Conservation (phyloP, 2,797 vertebrate species). For the Falco berigora region DNA sequence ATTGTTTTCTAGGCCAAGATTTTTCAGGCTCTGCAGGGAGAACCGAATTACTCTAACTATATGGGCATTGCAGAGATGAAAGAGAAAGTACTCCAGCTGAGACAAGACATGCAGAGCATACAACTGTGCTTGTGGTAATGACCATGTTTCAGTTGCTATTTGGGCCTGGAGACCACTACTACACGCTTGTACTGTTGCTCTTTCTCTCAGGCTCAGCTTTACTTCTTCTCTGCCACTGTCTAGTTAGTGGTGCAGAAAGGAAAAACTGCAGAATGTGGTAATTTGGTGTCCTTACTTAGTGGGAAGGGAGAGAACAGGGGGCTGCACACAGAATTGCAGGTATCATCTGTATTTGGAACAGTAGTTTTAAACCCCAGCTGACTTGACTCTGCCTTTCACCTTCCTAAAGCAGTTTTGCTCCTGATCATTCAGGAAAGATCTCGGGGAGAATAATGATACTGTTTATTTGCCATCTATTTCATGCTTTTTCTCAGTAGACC, state of each 20-base stretch:
- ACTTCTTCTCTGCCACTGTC: neutral
- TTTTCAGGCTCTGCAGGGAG: constrained; percentile 31
- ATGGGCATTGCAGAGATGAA: constrained; percentile 27
- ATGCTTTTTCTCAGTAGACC: neutral
- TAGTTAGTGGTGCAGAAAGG: neutral
- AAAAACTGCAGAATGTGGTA: neutral
- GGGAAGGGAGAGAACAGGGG: neutral
- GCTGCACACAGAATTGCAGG: neutral
- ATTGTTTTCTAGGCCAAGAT: constrained; percentile 17
- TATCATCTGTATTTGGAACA: neutral
- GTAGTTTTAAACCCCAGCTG: neutral
- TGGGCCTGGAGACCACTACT: neutral
- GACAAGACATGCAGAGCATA: neutral
- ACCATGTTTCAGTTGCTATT: neutral
- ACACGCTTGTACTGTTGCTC: neutral
- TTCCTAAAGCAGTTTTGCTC: neutral
- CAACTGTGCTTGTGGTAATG: neutral
- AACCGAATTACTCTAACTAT: constrained; percentile 41
- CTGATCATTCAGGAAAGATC: neutral
- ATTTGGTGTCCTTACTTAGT: neutral
- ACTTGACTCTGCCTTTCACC: neutral
- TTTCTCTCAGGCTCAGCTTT: neutral
- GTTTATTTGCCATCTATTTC: neutral
- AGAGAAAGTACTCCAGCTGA: constrained; percentile 17
- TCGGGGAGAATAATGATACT: neutral